Evolutionary conservation across 2,113 vertebrate species (phyloP).

Genomic region (Prietella phreatophila): DNA sequence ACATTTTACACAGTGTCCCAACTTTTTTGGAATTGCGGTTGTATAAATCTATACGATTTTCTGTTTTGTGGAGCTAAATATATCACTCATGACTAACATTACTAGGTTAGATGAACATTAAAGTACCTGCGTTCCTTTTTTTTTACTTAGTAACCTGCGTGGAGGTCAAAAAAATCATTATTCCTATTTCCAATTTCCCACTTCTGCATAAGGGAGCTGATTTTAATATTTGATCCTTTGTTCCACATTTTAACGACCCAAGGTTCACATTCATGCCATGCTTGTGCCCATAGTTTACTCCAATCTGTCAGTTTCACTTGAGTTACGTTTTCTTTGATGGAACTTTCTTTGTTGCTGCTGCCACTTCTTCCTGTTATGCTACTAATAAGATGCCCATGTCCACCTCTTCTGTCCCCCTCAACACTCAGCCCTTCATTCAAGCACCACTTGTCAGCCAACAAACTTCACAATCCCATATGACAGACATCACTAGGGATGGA

Average conservation of each 20-base stretch:
- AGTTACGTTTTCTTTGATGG: background rate
- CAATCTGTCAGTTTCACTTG: conserved; percentile 1
- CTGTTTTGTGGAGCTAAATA: background rate
- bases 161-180: background rate
- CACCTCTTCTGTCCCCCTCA: conserved; percentile 14
- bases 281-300: background rate
- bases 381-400: conserved; percentile 33
- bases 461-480: conserved; percentile 58
- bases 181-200: background rate
- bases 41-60: background rate
- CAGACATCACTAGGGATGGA: conserved; percentile 64
- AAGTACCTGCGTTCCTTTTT: background rate
- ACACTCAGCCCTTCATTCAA: conserved; percentile 61
- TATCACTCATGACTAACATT: background rate
- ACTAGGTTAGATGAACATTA: background rate
- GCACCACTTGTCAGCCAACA: conserved; percentile 64
- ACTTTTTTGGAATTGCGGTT: no score
- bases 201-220: background rate
- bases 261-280: background rate
- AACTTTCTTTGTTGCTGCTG: background rate
- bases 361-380: conserved; percentile 12
- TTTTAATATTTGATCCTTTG: background rate
- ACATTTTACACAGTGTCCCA: no score
- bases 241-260: background rate
- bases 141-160: background rate